Evolutionary conservation across 2,888 invertebrate genomes (phyloP), one percentile per base, ranked within the genome.

Genomic region (Luperina testacea): DNA sequence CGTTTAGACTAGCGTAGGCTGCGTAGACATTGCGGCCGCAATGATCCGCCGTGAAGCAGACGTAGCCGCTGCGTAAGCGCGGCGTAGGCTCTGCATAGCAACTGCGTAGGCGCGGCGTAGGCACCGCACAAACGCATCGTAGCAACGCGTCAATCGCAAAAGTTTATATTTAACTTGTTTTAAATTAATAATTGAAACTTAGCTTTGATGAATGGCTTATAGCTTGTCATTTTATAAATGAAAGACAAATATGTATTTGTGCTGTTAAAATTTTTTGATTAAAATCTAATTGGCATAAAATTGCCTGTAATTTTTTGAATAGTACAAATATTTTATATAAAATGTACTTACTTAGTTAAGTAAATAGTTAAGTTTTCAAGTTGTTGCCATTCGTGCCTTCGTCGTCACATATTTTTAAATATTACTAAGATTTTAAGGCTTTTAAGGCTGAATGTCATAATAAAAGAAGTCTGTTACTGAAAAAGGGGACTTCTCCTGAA

Each of bases 321-420:
- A 86, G 83, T 84, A 84, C 83, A 84, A 82, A 86, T 86, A 71
- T 69, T 63, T 71, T 59, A 38, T 61, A 59, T 24, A 38, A 42
- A 42, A n/a, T 59, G 42, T 68, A 69, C 32, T 53, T 78, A 70
- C 9, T 17, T 72, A 15, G 15, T 27, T 71, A 63, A 48, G 13
- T 32, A 64, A 17, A 68, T n/a, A 63, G 42, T 84, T 73, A 72
- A 51, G 17, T 82, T 84, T 70, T 73, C 32, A 53, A 45, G 17
- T 64, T 81, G 51, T 67, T 71, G 70, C 65, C 83, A 71, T 57
- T 67, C 53, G 82, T 83, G 83, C 83, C 86, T 83, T 82, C 8
- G 20, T 72, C 38, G 63, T 64, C 63, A 64, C 59, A 45, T 53
- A 48, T 64, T 78, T 78, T 71, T 57, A 51, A 51, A 78, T 69